Base-by-base conservation (phyloP, 2,888 invertebrate genomes). In the Cheiracanthium punctorium region DNA sequence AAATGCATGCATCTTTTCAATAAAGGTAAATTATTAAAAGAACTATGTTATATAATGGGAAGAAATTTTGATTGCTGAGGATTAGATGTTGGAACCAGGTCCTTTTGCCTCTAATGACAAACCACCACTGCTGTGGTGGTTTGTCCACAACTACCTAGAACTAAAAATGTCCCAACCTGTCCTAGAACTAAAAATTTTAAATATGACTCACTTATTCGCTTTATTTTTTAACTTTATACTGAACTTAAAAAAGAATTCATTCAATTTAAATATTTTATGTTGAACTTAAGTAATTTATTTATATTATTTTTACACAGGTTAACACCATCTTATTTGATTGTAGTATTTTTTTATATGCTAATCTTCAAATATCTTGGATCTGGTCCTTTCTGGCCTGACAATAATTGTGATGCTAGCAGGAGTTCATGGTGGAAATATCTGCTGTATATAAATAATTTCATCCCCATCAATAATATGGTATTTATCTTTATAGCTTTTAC, bases 271-370 rank as follows among this genome's bases (percentile, higher is more conserved):
- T 32, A 28, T 69, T 10, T 32, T 69, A n/a, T 32, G n/a, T 29
- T 29, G 2, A 29, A 14, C 69, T 67, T 30, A 29, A n/a, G 14
- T 30, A 33, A 1, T 14, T 5, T 29, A 29, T 71, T 71, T 71
- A 8, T 29, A 43, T 10, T 30, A 0, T 64, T 10, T 37, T 64
- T 74, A 91, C 91, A 14, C 89, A 92, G 91, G 75, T 88, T 92
- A 70, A 91, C 91, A 0, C 91, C 91, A 0, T 87, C 90, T 0
- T 91, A 91, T 88, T 90, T 91, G 90, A 87, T 91, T 1, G 90
- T 91, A 0, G 41, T 92, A 72, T 89, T 91, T 89, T 88, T 89
- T 8, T 91, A 90, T 58, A 84, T 90, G 4, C 90, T 89, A 33
- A 80, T 91, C 29, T 91, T 91, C 79, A 89, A 88, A 41, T 90